A percentile compares a stretch with the other conserved stretches of the same genome.
phyloP scores from a whole-genome alignment of 2,888 invertebrate species.

The Halictus ligatus region DNA sequence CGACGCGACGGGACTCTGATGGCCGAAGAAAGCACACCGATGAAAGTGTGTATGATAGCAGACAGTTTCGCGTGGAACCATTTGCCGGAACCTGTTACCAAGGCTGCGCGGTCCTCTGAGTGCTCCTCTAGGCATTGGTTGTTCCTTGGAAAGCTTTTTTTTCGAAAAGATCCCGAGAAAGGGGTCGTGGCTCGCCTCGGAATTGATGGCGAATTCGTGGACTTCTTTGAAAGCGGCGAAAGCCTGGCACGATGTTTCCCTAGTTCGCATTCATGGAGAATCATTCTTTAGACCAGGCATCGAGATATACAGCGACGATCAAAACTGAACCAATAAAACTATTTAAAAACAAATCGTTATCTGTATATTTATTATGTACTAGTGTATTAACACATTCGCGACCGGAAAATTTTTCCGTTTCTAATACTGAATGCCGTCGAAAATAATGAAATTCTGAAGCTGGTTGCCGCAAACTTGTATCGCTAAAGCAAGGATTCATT shows the following conservation, averaged over 20 bases:
- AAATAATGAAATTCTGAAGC: too few species aligned
- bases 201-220: conserved; percentile 27
- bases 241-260: background rate
- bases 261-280: background rate
- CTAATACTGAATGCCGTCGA: too few species aligned
- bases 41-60: conserved; percentile 38
- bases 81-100: conserved; percentile 52
- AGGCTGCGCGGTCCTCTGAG: conserved; percentile 43
- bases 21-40: conserved; percentile 34
- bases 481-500: too few species aligned
- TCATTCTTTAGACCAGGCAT: background rate
- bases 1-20: background rate
- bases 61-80: conserved; percentile 60
- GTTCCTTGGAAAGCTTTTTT: conserved; percentile 54
- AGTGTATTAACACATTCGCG: too few species aligned
- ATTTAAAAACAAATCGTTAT: too few species aligned
- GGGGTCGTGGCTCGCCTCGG: background rate
- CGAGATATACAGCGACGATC: too few species aligned
- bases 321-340: too few species aligned
- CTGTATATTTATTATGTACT: too few species aligned
- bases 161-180: conserved; percentile 17
- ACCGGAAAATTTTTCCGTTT: too few species aligned
- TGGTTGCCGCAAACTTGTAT: too few species aligned
- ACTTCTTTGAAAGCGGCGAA: background rate
- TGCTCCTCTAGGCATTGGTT: conserved; percentile 49